Percentiles rank a stretch among this genome's conserved stretches.
Conservation (phyloP, 2,888 invertebrate species). For the Ophraella communa region DNA sequence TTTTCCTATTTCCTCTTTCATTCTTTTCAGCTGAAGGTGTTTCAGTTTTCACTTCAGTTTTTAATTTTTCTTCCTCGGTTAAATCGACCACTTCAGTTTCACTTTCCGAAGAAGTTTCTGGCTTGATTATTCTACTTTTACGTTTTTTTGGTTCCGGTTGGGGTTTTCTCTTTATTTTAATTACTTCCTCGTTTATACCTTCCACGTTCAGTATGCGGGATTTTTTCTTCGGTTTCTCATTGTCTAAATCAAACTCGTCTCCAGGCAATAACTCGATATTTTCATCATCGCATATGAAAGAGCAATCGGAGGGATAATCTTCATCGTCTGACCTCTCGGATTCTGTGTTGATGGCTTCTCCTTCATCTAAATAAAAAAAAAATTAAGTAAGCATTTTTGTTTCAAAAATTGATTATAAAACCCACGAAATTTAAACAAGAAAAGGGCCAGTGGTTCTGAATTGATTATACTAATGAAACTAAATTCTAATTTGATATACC, state of each 20-base stretch:
- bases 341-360: conserved; percentile 54
- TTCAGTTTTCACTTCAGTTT: background rate
- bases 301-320: conserved; percentile 46
- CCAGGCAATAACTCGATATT: conserved; percentile 50
- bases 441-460: too few species aligned
- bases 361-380: conserved; percentile 45
- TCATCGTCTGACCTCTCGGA: conserved; percentile 45
- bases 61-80: background rate
- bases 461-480: too few species aligned
- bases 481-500: too few species aligned
- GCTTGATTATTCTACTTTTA: conserved; percentile 35
- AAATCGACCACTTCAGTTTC: conserved; percentile 5
- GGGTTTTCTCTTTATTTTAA: conserved; percentile 35
- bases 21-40: background rate
- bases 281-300: conserved; percentile 52
- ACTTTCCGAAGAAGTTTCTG: conserved; percentile 22
- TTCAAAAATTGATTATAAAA: too few species aligned
- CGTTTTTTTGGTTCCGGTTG: conserved; percentile 28
- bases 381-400: too few species aligned
- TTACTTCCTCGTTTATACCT: conserved; percentile 38
- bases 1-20: conserved; percentile 29
- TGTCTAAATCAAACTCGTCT: conserved; percentile 47
- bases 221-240: conserved; percentile 33
- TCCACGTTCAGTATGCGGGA: conserved; percentile 42
- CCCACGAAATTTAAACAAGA: too few species aligned